Conservation (phyloP, 2,797 vertebrate genomes). For the Craterocephalus amniculus region DNA sequence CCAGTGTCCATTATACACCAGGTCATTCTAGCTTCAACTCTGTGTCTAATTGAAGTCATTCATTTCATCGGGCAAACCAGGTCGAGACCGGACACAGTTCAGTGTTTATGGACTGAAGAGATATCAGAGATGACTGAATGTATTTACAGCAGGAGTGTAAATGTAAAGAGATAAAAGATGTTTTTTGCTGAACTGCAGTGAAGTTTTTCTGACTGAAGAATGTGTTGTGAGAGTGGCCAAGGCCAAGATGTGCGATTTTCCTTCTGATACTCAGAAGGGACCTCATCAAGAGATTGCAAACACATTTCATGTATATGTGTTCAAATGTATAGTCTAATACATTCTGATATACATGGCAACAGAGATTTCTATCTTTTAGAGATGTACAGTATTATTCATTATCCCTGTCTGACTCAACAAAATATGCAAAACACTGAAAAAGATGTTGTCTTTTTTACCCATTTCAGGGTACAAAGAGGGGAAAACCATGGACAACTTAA, state of each 20-base stretch:
- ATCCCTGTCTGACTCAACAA: conserved; percentile 11
- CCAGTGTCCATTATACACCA: neutral
- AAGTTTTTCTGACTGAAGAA: conserved; percentile 21
- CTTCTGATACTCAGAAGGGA: conserved; percentile 34
- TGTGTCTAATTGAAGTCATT: neutral
- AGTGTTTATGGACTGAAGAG: neutral
- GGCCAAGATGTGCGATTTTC: conserved; percentile 39
- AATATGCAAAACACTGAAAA: conserved; percentile 29
- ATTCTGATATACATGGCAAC: conserved; percentile 10
- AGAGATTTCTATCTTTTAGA: neutral
- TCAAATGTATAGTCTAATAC: conserved; percentile 8
- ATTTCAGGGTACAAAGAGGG: conserved; percentile 45
- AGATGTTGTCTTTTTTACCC: conserved; percentile 43
- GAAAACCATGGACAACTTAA: conserved; percentile 63
- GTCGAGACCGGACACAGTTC: neutral
- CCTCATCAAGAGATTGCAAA: conserved; percentile 22
- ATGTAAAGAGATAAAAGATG: conserved; percentile 19
- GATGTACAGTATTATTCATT: conserved; percentile 4
- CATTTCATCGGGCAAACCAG: neutral
- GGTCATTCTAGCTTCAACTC: conserved; percentile 1
- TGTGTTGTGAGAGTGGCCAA: conserved; percentile 32
- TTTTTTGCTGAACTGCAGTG: conserved; percentile 18
- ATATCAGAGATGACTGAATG: conserved; percentile 8
- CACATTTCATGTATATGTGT: neutral
- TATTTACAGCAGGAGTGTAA: conserved; percentile 8